These are phyloP conservation scores for Lophura nycthemera DNA, from an alignment of 2,113 vertebrate genomes.

Conservation along the genomic window DNA sequence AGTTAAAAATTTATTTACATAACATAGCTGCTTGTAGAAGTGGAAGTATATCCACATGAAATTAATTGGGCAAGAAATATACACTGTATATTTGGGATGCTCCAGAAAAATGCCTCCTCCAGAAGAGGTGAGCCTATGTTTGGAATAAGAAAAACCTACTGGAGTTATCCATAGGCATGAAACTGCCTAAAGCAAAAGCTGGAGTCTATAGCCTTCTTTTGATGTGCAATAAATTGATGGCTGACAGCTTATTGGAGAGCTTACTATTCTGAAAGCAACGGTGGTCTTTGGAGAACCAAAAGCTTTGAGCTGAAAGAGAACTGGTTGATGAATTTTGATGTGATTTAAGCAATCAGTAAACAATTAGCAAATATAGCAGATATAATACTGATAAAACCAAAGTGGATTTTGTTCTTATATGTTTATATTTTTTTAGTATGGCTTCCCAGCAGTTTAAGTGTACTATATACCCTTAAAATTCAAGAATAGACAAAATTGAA, in stretches of 20 bases:
- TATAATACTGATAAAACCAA: constrained; percentile 2
- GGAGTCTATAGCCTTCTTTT: not conserved
- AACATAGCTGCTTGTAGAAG: not conserved
- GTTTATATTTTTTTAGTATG: not conserved
- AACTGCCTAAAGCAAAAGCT: not conserved
- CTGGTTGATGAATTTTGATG: not conserved
- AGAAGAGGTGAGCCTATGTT: not conserved
- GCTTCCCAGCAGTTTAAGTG: not conserved
- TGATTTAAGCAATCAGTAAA: not conserved
- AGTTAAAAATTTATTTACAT: not conserved
- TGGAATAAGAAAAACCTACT: not conserved
- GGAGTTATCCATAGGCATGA: not conserved
- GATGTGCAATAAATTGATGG: not conserved
- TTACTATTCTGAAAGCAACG: not conserved
- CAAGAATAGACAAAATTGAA: not conserved
- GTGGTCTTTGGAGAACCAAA: not conserved
- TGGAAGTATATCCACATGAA: not conserved
- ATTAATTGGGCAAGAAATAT: not conserved
- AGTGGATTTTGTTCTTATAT: constrained; percentile 31
- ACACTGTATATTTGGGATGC: not conserved
- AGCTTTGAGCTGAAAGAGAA: not conserved
- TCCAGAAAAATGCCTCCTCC: not conserved
- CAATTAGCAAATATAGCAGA: not conserved
- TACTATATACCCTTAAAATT: not conserved
- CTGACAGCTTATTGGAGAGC: not conserved